Conservation (phyloP, 1,140 invertebrate species). For the Latrodectus geometricus region DNA sequence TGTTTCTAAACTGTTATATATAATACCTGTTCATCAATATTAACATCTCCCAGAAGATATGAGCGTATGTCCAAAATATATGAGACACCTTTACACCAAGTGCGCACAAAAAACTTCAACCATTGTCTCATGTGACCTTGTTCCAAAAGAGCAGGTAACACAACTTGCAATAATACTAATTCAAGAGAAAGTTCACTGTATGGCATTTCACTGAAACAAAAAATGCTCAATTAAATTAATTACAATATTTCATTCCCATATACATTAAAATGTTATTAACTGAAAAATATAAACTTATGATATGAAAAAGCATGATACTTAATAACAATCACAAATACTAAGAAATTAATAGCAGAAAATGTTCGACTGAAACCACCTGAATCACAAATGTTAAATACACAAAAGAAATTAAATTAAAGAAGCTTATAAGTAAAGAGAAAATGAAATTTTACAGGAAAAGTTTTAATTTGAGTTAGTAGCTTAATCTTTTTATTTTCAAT, state of each 20-base stretch:
- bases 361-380: background rate
- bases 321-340: background rate
- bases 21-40: constrained; percentile 44
- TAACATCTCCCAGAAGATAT: constrained; percentile 83
- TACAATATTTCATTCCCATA: background rate
- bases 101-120: constrained; percentile 86
- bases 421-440: too few species aligned
- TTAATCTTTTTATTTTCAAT: too few species aligned
- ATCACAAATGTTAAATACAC: background rate
- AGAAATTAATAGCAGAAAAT: constrained; percentile 7
- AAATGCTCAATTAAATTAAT: constrained; percentile 37
- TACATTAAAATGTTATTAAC: background rate
- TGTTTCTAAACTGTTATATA: too few species aligned
- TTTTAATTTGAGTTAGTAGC: too few species aligned
- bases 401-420: too few species aligned
- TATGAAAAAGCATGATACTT: background rate
- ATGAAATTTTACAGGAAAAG: too few species aligned
- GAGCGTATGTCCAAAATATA: constrained; percentile 88
- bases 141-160: constrained; percentile 94
- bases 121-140: constrained; percentile 94
- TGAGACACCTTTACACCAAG: constrained; percentile 89
- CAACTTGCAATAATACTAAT: constrained; percentile 92
- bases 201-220: constrained; percentile 80
- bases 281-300: background rate
- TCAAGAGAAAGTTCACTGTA: constrained; percentile 90